Percentiles rank a stretch among this genome's conserved stretches.
These are phyloP conservation scores for Orius laevigatus DNA, from an alignment of 1,140 invertebrate genomes.

Conservation along the genomic window DNA sequence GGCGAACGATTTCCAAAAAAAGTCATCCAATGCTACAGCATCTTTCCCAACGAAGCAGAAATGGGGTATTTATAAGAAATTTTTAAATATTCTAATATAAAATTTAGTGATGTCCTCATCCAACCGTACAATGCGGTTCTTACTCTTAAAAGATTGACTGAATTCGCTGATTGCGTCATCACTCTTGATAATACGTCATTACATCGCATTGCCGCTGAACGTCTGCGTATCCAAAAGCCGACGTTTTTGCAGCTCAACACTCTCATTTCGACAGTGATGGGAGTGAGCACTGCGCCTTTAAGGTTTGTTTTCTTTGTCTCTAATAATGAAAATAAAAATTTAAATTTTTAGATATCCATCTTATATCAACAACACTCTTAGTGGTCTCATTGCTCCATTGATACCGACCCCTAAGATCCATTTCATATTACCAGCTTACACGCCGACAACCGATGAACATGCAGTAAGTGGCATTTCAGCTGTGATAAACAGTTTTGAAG, in stretches of 20 bases:
- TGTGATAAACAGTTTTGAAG: too few relatives aligned
- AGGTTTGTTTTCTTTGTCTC: constrained; percentile 31
- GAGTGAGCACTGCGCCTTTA: constrained; percentile 84
- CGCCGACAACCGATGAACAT: constrained; percentile 82
- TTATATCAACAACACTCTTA: constrained; percentile 97
- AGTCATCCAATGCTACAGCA: constrained; percentile 94
- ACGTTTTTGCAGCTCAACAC: constrained; percentile 96
- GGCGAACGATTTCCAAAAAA: constrained; percentile 96
- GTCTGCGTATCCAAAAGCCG: constrained; percentile 88
- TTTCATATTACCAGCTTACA: constrained; percentile 98
- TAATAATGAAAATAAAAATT: too few relatives aligned
- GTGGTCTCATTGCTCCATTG: constrained; percentile 85
- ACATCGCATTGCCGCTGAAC: constrained; percentile 90
- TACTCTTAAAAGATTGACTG: constrained; percentile 87
- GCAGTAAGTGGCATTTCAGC: constrained; percentile 40
- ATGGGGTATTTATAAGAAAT: constrained; percentile 40
- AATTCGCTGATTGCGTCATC: constrained; percentile 93
- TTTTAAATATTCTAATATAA: not conserved
- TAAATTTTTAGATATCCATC: constrained; percentile 66
- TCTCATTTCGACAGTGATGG: constrained; percentile 96
- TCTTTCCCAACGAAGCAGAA: constrained; percentile 97
- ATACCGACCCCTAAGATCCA: constrained; percentile 93
- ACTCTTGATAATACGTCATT: constrained; percentile 94
- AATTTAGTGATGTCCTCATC: constrained; percentile 87
- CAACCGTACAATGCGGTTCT: constrained; percentile 97